Base-by-base conservation (phyloP, 2,888 invertebrate genomes). In the Cantharis rufa region DNA sequence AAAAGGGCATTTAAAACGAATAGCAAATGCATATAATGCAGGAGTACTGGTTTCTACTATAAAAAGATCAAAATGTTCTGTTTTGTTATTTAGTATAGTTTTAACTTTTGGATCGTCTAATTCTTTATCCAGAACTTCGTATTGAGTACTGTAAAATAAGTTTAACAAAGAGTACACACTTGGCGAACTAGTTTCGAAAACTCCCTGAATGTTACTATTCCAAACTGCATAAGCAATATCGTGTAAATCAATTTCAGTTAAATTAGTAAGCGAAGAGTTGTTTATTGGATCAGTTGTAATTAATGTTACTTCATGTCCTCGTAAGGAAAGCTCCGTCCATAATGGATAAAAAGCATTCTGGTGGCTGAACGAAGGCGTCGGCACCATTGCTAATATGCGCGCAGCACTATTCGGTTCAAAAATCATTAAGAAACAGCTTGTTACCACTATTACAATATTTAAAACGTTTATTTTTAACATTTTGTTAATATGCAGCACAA, bases 301-400 rank as follows among this genome's bases (percentile, higher is more conserved):
- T 48, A 48, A n/a, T 48, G 9, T n/a, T n/a, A 48, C 48, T 48
- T 48, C 48, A 1, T 48, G 48, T n/a, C 48, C 48, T 71, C 80
- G 78, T 48, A 71, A 70, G 2, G 82, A 74, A 2, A 84, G 74
- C 68, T 81, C 82, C 24, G 72, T 82, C 84, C 84, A 84, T 69
- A 84, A 70, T 11, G 82, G 81, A 21, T 83, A 74, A 68, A 83
- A 84, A 0, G 82, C 82, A 24, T 80, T 72, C 74, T 84, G 84
- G 32, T 84, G 84, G 70, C 83, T 84, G 71, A 78, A 83, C 0
- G 83, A 82, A 1, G 84, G 82, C 1, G 79, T 76, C 7, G 80
- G 77, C 0, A 83, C 74, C 9, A 48, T 48, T 7, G 48, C 48
- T n/a, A 48, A 48, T 48, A 48, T 48, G 9, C 48, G 48, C 2